phyloP scores from a whole-genome alignment of 2,888 invertebrate species.

The Heliconius aoede region DNA sequence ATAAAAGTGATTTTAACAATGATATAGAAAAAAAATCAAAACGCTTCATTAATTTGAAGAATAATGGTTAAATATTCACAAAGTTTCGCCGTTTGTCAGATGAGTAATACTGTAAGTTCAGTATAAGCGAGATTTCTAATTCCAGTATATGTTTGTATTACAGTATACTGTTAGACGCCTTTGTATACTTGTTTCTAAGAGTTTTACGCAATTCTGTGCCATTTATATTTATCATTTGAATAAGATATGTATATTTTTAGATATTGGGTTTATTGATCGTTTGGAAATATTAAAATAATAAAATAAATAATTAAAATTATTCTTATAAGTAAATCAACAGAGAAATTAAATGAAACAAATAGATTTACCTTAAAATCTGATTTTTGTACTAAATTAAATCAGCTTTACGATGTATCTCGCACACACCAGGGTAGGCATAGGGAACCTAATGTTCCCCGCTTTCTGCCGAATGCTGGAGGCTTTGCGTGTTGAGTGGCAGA shows the following conservation, averaged over 20 bases:
- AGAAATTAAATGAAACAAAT: too few relatives aligned
- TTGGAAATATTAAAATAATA: too few relatives aligned
- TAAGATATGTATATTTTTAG: neutral
- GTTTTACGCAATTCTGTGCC: neutral
- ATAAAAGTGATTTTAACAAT: neutral
- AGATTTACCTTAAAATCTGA: too few relatives aligned
- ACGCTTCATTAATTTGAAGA: conserved; percentile 21
- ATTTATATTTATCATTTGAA: too few relatives aligned
- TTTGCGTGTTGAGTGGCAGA: too few relatives aligned
- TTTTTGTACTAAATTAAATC: too few relatives aligned
- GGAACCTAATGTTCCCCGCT: too few relatives aligned
- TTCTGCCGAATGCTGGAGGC: too few relatives aligned
- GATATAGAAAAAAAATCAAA: conserved; percentile 13
- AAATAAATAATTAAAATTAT: too few relatives aligned
- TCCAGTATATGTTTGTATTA: conserved; percentile 25
- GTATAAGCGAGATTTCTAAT: conserved; percentile 37
- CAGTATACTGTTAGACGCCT: conserved; percentile 24
- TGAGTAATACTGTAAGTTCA: conserved; percentile 26
- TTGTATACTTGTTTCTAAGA: neutral
- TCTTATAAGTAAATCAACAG: too few relatives aligned
- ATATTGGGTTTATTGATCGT: neutral
- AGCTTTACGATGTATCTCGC: too few relatives aligned
- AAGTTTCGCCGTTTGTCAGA: conserved; percentile 14
- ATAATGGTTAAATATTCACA: conserved; percentile 22
- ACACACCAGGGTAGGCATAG: too few relatives aligned